Percentiles rank a stretch among this genome's conserved stretches.
phyloP scores from a whole-genome alignment of 2,888 invertebrate species.

The Cenopis cana region DNA sequence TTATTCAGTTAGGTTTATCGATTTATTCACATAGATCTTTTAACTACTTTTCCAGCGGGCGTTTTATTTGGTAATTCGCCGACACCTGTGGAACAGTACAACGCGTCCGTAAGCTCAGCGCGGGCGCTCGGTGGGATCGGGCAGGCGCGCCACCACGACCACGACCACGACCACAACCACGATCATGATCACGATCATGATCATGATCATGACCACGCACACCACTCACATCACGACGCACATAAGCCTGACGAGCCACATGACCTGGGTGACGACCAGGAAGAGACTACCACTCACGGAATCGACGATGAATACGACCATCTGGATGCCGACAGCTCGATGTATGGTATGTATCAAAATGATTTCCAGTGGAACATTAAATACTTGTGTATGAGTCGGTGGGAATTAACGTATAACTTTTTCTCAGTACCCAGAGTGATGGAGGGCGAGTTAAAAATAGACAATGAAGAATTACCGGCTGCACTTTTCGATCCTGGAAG shows the following conservation, averaged over 20 bases:
- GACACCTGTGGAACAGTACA: constrained; percentile 83
- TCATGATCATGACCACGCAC: constrained; percentile 51
- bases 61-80: constrained; percentile 88
- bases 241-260: constrained; percentile 52
- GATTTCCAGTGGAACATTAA: not conserved
- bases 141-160: constrained; percentile 45
- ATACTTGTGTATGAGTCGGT: not conserved
- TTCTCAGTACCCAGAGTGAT: constrained; percentile 88
- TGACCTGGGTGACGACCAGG: constrained; percentile 42
- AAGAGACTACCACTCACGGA: constrained; percentile 41
- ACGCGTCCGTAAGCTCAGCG: constrained; percentile 81
- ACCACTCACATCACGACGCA: constrained; percentile 48
- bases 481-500: constrained; percentile 86
- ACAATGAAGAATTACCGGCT: constrained; percentile 87
- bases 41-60: constrained; percentile 81
- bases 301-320: constrained; percentile 61
- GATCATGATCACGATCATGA: constrained; percentile 48
- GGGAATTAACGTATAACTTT: not conserved
- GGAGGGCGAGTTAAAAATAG: constrained; percentile 88
- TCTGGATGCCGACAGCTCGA: constrained; percentile 70
- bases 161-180: constrained; percentile 46
- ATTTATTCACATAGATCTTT: too few species aligned
- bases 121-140: constrained; percentile 86
- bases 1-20: too few species aligned
- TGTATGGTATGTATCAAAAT: constrained; percentile 75